Evolutionary conservation across 1,140 invertebrate species (phyloP).

Genomic region (Musca domestica): DNA sequence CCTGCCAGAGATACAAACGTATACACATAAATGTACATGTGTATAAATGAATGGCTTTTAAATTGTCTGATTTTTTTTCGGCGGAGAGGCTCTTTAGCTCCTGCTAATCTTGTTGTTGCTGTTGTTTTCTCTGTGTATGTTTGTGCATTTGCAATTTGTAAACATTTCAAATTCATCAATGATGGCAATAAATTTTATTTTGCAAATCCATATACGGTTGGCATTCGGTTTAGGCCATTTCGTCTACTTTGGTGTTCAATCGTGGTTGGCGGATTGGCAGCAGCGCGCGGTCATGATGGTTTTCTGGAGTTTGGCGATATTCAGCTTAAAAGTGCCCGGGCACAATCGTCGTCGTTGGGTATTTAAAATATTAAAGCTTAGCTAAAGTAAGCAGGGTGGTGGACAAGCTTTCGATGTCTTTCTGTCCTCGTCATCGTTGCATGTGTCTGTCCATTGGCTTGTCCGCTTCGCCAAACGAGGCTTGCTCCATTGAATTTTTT

Average conservation of each 20-base stretch:
- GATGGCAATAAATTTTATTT: constrained; percentile 49
- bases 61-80: background rate
- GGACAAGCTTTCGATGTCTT: background rate
- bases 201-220: constrained; percentile 18
- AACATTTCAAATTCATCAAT: constrained; percentile 46
- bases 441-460: background rate
- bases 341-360: background rate
- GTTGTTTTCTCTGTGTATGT: background rate
- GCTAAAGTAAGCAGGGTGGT: constrained; percentile 5
- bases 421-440: background rate
- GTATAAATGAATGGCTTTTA: background rate
- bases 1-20: constrained; percentile 22
- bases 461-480: background rate
- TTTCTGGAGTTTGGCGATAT: too few species aligned
- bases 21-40: background rate
- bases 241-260: background rate
- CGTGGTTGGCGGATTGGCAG: background rate
- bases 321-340: too few species aligned
- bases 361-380: constrained; percentile 17
- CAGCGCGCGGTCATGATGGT: too few species aligned
- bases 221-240: background rate
- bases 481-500: background rate
- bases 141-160: constrained; percentile 20
- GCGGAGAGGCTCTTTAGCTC: background rate
- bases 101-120: too few species aligned